Evolutionary conservation across 2,797 vertebrate genomes (phyloP).

Genomic region (Eupleurogrammus muticus): DNA sequence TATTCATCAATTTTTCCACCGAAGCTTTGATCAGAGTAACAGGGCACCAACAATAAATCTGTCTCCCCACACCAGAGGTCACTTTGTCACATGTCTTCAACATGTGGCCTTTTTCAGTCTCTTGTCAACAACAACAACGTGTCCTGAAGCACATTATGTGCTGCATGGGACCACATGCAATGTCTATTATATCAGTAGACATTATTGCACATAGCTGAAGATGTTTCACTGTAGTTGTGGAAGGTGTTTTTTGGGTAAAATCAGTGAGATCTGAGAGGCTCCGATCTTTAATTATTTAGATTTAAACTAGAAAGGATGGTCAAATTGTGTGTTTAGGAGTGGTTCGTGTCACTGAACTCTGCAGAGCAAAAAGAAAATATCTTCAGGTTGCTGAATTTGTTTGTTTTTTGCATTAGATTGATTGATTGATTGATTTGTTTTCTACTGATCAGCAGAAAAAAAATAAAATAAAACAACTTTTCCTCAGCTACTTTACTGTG

Average conservation of each 20-base stretch:
- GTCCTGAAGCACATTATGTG: conserved; percentile 12
- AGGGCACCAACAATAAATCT: conserved; percentile 25
- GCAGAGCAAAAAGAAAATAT: neutral
- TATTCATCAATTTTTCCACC: conserved; percentile 74
- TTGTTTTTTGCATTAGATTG: neutral
- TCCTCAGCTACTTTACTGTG: conserved; percentile 9
- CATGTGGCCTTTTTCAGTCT: conserved; percentile 47
- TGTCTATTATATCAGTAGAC: neutral
- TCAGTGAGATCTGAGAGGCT: neutral
- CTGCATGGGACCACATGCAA: conserved; percentile 22
- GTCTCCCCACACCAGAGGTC: conserved; percentile 48
- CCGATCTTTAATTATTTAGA: neutral
- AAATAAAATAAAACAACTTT: neutral
- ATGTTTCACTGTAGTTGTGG: neutral
- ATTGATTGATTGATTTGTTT: neutral
- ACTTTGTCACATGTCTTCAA: conserved; percentile 60
- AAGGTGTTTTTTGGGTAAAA: neutral
- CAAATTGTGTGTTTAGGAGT: neutral
- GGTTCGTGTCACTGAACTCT: neutral
- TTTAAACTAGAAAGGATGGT: neutral
- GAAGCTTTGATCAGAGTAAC: conserved; percentile 43
- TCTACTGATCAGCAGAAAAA: neutral
- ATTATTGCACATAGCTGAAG: neutral
- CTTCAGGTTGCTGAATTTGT: neutral
- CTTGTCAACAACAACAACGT: conserved; percentile 13